Evolutionary conservation across 2,797 vertebrate genomes (phyloP).

Genomic region (Myiothlypis chrysogaster): DNA sequence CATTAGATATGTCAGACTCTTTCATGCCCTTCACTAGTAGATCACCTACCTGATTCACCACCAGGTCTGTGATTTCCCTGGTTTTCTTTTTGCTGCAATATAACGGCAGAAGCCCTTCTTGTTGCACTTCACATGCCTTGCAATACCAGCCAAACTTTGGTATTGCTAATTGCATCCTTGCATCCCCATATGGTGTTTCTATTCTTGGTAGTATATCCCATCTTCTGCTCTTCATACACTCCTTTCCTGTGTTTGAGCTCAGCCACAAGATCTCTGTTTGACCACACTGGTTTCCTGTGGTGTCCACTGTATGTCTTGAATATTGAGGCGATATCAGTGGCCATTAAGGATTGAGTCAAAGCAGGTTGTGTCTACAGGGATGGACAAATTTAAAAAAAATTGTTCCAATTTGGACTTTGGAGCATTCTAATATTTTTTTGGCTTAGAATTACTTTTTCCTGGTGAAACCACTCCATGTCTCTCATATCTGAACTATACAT

Average conservation of each 20-base stretch:
- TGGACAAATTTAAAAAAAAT: rapidly evolving
- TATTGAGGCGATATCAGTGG: not conserved
- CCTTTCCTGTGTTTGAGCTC: not conserved
- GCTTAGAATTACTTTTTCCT: not conserved
- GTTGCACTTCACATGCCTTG: not conserved
- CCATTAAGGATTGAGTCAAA: not conserved
- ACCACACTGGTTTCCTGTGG: not conserved
- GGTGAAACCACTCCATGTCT: not conserved
- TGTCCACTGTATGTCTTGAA: not conserved
- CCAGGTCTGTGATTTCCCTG: not conserved
- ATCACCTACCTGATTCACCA: not conserved
- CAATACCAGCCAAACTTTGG: not conserved
- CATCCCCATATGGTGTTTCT: not conserved
- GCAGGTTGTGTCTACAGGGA: not conserved
- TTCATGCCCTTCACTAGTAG: not conserved
- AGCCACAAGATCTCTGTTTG: not conserved
- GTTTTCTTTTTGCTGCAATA: not conserved
- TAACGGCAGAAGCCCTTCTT: not conserved
- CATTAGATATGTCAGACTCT: not conserved
- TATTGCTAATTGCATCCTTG: not conserved
- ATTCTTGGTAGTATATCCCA: not conserved
- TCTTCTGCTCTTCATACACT: not conserved
- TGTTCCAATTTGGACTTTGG: not conserved
- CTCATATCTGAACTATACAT: not conserved
- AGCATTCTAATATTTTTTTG: not conserved